Evolutionary conservation across 2,113 vertebrate species (phyloP), one percentile per base, ranked within the genome.

Genomic region (Aspiorhynchus laticeps): DNA sequence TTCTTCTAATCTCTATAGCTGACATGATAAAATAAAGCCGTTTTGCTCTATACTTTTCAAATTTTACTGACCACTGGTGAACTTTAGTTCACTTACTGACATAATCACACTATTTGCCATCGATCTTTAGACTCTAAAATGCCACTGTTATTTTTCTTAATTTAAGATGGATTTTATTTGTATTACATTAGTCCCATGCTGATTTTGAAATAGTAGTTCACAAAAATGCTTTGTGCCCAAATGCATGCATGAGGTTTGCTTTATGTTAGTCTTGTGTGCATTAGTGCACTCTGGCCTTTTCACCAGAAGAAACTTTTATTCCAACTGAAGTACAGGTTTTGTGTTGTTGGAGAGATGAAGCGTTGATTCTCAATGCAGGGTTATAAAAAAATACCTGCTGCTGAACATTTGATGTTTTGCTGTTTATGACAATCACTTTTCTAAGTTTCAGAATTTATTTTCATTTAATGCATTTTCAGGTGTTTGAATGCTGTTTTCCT

Each of bases 381-480:
- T 71, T 53, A 53, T 6, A 15, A 3, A 15, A 3, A 51, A 51
- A 51, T 11, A 21, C 61, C 41, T 33, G 61, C 79, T 0, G 14
- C 33, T 59, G 31, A n/a, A 9, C n/a, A 28, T 74, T 74, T 41
- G 71, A 14, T 75, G 73, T 26, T 75, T 81, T 36, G 79, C 59
- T 71, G 43, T 83, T 31, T n/a, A 33, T 24, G 63, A 71, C 81
- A 83, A 83, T 83, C 65, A 69, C 26, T 67, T 82, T 80, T 80
- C 53, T 69, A 83, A 24, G 24, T 81, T 83, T 71, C 43, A 83
- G 28, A 71, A 51, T 71, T 21, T 3, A 69, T 48, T 46, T 46
- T 69, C 7, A 12, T 21, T 31, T 31, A 12, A 82, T 24, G 26
- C 31, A 26, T 11, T 80, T 15, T 38, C 33, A 38, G 33, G 12